phyloP scores from a whole-genome alignment of 1,140 invertebrate species.

The Babylonia areolata region DNA sequence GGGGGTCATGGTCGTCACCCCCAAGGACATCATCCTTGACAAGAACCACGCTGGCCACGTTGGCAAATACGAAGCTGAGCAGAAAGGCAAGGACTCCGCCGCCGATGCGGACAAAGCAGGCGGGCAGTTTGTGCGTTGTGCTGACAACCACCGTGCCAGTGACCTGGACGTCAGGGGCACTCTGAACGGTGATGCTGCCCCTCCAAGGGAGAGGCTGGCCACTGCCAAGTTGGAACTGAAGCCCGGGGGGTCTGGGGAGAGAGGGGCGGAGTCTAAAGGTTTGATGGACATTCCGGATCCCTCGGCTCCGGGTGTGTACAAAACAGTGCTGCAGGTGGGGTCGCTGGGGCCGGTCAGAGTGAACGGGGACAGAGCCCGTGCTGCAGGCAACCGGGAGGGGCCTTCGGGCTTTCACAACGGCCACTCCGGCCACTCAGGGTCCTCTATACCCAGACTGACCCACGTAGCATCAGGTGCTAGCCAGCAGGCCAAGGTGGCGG shows the following conservation, averaged over 20 bases:
- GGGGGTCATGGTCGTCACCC: constrained; percentile 55
- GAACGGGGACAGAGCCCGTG: not conserved
- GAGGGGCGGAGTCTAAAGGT: constrained; percentile 12
- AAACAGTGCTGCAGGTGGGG: constrained; percentile 26
- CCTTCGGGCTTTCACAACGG: not conserved
- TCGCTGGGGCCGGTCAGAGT: constrained; percentile 16
- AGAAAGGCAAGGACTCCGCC: constrained; percentile 48
- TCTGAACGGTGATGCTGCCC: not conserved
- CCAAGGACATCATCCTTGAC: constrained; percentile 46
- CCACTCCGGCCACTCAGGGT: not conserved
- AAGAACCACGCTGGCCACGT: constrained; percentile 58
- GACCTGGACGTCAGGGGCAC: not conserved
- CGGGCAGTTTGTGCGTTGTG: not conserved
- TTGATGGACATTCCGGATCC: constrained; percentile 29
- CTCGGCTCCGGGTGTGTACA: constrained; percentile 18
- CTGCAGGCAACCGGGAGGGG: not conserved
- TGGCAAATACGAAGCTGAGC: constrained; percentile 66
- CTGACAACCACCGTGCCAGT: not conserved
- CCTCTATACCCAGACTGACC: not conserved
- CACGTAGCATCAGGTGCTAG: not conserved
- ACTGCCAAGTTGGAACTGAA: not conserved
- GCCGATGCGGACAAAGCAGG: not conserved
- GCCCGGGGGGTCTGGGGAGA: not conserved
- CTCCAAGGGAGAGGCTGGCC: not conserved
- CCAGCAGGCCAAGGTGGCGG: not conserved